Conservation (phyloP, 2,113 vertebrate species). For the Tapirus terrestris region DNA sequence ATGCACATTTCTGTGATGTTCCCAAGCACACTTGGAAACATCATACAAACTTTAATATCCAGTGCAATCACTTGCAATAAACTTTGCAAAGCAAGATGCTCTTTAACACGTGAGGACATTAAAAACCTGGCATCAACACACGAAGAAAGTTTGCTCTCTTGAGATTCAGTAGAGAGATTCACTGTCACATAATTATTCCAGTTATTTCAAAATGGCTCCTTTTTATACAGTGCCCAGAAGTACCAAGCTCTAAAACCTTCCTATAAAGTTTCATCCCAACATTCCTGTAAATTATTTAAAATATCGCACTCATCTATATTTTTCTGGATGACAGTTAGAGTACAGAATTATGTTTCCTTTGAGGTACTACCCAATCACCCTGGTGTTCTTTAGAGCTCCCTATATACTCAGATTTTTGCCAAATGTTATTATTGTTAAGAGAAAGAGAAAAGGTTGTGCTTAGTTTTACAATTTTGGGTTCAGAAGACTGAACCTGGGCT, state of each 20-base stretch:
- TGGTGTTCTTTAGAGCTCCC: neutral
- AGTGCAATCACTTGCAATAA: neutral
- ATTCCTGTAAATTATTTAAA: neutral
- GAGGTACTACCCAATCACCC: neutral
- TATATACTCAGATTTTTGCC: neutral
- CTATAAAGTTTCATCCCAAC: neutral
- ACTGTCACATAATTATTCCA: neutral
- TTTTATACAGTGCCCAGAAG: neutral
- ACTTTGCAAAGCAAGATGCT: neutral
- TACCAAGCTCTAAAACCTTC: neutral
- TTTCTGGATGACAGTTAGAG: neutral
- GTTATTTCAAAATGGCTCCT: conserved; percentile 14
- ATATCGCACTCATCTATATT: neutral
- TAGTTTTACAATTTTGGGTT: neutral
- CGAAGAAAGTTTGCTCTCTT: neutral
- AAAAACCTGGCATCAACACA: neutral
- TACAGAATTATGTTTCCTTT: neutral
- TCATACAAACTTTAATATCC: neutral
- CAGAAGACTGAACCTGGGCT: neutral
- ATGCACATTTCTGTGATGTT: neutral
- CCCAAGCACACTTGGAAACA: neutral
- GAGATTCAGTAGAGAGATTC: conserved; percentile 5
- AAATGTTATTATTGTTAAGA: neutral
- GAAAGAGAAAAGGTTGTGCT: neutral
- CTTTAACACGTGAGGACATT: neutral